Evolutionary conservation across 1,140 invertebrate genomes (phyloP).

Genomic region (Xylocopa sonorina): DNA sequence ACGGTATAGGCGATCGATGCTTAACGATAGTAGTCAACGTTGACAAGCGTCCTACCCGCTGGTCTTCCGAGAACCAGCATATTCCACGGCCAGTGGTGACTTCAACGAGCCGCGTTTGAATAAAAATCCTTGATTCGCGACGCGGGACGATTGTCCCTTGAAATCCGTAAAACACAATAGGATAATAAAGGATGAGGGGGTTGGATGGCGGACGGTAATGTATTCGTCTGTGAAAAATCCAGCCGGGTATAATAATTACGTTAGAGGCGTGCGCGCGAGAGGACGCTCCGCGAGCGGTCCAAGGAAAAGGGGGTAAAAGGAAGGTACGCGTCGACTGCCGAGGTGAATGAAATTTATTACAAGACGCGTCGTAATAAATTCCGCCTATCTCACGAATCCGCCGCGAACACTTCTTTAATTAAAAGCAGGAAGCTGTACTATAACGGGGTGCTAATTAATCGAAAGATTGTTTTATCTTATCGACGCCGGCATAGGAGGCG

Average conservation of each 20-base stretch:
- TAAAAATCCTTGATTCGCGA: neutral
- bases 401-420: conserved; percentile 63
- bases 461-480: conserved; percentile 53
- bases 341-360: conserved; percentile 64
- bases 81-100: neutral
- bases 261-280: conserved; percentile 25
- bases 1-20: neutral
- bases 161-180: conserved; percentile 12
- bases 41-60: too few relatives aligned
- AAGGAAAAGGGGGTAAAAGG: conserved; percentile 26
- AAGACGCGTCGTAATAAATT: conserved; percentile 60
- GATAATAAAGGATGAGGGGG: too few relatives aligned
- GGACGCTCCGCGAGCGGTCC: neutral
- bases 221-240: conserved; percentile 50
- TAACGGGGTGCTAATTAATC: conserved; percentile 54
- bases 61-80: neutral
- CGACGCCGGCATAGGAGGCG: conserved; percentile 28
- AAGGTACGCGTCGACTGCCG: conserved; percentile 52
- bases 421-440: conserved; percentile 57
- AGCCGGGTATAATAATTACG: conserved; percentile 61
- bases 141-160: neutral
- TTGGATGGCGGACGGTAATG: neutral
- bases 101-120: neutral
- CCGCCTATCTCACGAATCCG: conserved; percentile 55
- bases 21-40: neutral